Evolutionary conservation across 2,797 vertebrate species (phyloP), one percentile per base, ranked within the genome.

Genomic region (Glossophaga mutica): DNA sequence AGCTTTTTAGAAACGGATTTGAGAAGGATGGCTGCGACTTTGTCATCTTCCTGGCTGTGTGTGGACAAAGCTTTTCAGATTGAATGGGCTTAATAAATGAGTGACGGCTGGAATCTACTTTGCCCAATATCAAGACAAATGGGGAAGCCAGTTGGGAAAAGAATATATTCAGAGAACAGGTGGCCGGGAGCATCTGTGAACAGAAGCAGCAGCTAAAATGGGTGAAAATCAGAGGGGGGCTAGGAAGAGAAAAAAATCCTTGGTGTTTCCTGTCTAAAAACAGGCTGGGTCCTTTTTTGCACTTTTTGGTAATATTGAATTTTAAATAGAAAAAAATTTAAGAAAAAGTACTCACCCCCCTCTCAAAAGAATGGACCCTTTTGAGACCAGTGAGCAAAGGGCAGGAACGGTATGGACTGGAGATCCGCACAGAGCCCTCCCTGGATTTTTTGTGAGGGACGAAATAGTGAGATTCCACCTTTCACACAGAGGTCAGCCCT

Each of bases 41-140:
- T 91, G 24, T 94, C 90, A 14, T 96, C 91, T 95, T 92, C 42
- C 87, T 83, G 39, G 34, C 44, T 94, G 50, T 52, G 65, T 52
- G 65, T 91, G 73, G 84, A 96, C 55, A 93, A 71, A 74, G 24
- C 84, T 89, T 86, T 97, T 81, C 24, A 6, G 70, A 92, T 0
- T 70, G 88, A 95, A 95, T 82, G 87, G 42, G 76, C 48, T 87
- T 95, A 93, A 95, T 94, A 94, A 79, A 74, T 76, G 71, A 97
- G 71, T 94, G 87, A 95, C 85, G 73, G 93, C 26, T 87, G 67
- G 90, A 96, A 97, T 93, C 90, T 96, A 70, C 77, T 94, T 62
- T 79, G 15, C 67, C 94, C 85, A 92, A 85, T 73, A 97, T 88
- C 73, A 86, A 96, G 96, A 92, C 85, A 97, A 98, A 95, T 89